Base-by-base conservation (phyloP, 2,797 vertebrate species). In the Nyctibius grandis region DNA sequence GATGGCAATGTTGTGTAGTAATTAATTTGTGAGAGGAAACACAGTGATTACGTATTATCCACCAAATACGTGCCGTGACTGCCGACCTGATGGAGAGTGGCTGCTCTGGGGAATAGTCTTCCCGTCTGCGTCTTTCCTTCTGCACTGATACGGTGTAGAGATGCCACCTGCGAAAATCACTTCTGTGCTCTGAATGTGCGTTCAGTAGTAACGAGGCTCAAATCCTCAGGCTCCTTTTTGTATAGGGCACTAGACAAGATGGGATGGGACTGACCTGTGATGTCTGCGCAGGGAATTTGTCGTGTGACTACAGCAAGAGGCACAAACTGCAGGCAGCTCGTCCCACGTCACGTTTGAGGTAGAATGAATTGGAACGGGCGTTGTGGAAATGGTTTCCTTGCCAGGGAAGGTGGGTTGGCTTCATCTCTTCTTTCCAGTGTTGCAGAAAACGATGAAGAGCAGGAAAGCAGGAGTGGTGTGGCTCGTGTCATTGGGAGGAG, bases 321-420 rank as follows among this genome's bases (percentile, higher is more conserved):
- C 61, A 47, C 7, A 3, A 31, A 6, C 29, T 15, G 12, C 13
- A 1, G 34, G 28, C 40, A 38, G 67, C 40, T 48, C 23, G 2
- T 15, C 0, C 0, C 13, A 6, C 2, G 1, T 19, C 31, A 3
- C 1, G 1, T 63, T 47, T 9, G 34, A 60, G 63, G 47, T 14
- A 28, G 42, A 53, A 36, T 22, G 57, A 25, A 22, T 45, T 31
- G 2, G n/a, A 45, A 15, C 5, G 44, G 50, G 9, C 2, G 0
- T 8, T 2, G 31, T 25, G 54, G 15, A 11, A 9, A 9, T 10
- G n/a, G n/a, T 22, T 48, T 44, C 23, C 26, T 61, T 23, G 17
- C 33, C 21, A 5, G 28, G 51, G 31, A 31, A 26, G 34, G 11
- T 19, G 53, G 12, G 0, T 15, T 42, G 53, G 22, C 48, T 54